phyloP scores from a whole-genome alignment of 2,797 vertebrate species.

The Centropyge bicolor region DNA sequence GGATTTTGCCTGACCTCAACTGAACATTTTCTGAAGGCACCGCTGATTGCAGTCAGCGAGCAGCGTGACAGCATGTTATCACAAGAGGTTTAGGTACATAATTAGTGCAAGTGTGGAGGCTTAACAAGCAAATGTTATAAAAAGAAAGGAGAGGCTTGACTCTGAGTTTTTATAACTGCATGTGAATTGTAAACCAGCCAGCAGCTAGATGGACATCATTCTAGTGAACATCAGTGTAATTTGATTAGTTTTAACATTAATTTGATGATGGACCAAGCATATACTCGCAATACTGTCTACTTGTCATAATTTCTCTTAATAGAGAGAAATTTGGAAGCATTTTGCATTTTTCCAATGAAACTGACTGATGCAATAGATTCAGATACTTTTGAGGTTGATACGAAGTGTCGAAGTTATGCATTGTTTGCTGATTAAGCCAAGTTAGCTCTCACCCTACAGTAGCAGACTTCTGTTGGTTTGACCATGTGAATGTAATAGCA shows the following conservation, averaged over 20 bases:
- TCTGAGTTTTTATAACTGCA: conserved; percentile 4
- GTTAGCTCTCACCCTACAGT: conserved; percentile 20
- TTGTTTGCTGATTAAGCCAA: conserved; percentile 23
- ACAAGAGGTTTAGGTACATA: conserved; percentile 40
- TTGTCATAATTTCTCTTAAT: neutral
- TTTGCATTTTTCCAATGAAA: neutral
- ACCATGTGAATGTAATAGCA: conserved; percentile 18
- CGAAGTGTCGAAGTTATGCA: conserved; percentile 2
- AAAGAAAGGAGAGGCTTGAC: conserved; percentile 2
- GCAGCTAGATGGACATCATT: neutral
- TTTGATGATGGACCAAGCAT: neutral
- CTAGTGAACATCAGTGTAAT: neutral
- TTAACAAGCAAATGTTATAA: conserved; percentile 39
- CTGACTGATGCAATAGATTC: neutral
- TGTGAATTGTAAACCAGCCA: conserved; percentile 3
- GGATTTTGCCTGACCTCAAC: neutral
- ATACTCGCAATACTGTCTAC: neutral
- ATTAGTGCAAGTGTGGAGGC: conserved; percentile 58
- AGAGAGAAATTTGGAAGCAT: neutral
- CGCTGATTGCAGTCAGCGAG: conserved; percentile 35
- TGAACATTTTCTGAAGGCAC: conserved; percentile 24
- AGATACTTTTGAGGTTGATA: neutral
- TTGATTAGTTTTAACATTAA: neutral
- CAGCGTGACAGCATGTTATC: conserved; percentile 37
- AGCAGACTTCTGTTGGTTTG: conserved; percentile 19